These are phyloP conservation scores for Panagrolaimus sp. DNA, from an alignment of 1,140 invertebrate genomes.

Conservation along the genomic window DNA sequence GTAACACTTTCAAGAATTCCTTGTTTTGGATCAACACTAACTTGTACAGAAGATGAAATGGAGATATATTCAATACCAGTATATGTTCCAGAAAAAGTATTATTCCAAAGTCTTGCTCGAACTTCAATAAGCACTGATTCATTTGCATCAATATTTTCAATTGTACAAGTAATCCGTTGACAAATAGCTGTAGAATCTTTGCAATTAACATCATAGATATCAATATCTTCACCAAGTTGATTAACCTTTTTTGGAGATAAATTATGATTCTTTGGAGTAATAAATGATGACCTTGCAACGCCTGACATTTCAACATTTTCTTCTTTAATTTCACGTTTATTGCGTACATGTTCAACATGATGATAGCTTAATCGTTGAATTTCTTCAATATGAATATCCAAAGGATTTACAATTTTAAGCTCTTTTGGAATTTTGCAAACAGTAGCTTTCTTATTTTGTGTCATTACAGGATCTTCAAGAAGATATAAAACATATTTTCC, in stretches of 20 bases:
- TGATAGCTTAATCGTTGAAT: background rate
- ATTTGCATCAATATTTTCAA: conserved; percentile 34
- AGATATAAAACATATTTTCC: conserved; percentile 34
- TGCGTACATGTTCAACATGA: too few relatives aligned
- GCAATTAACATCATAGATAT: conserved; percentile 41
- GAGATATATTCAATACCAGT: conserved; percentile 40
- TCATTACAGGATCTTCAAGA: conserved; percentile 39
- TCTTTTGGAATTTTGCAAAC: conserved; percentile 25
- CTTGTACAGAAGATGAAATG: conserved; percentile 40
- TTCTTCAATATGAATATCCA: conserved; percentile 7
- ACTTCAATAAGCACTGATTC: conserved; percentile 13
- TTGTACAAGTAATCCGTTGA: conserved; percentile 34
- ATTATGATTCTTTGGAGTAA: background rate
- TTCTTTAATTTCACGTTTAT: background rate
- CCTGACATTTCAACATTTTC: background rate
- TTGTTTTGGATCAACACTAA: conserved; percentile 45
- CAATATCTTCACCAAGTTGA: conserved; percentile 29
- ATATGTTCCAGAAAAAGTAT: conserved; percentile 12
- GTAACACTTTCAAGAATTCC: conserved; percentile 42
- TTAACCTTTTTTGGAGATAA: conserved; percentile 37
- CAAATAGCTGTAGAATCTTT: conserved; percentile 33
- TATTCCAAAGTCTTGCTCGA: conserved; percentile 29
- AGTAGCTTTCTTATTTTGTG: conserved; percentile 32
- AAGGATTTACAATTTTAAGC: conserved; percentile 28
- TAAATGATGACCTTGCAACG: background rate